Evolutionary conservation across 2,113 vertebrate genomes (phyloP).

Genomic region (Catagonus wagneri): DNA sequence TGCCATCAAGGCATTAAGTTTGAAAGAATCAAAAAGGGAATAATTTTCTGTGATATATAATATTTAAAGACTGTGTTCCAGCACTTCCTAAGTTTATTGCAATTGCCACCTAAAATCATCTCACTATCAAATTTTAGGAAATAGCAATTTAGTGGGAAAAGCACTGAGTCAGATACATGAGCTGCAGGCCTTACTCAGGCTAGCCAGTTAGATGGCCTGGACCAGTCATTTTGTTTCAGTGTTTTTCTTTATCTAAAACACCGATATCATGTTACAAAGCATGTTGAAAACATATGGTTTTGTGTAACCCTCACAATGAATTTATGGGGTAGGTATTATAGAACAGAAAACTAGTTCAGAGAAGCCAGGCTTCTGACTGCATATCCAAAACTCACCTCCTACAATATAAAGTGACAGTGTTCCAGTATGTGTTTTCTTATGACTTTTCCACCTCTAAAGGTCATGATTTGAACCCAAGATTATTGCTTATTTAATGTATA

Average conservation of each 20-base stretch:
- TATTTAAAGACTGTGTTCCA: slow-evolving; percentile 29
- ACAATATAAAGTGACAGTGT: background rate
- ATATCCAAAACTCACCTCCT: slow-evolving; percentile 33
- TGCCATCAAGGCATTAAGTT: background rate
- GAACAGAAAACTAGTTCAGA: slow-evolving; percentile 52
- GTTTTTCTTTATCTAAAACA: slow-evolving; percentile 9
- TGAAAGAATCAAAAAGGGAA: slow-evolving; percentile 20
- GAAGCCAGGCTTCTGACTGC: background rate
- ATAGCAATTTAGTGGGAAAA: slow-evolving; percentile 41
- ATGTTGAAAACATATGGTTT: slow-evolving; percentile 11
- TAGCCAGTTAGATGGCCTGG: background rate
- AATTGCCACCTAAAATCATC: slow-evolving; percentile 54
- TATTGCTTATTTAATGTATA: slow-evolving; percentile 6
- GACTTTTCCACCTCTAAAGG: background rate
- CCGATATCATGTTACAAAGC: background rate
- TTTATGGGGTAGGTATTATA: background rate
- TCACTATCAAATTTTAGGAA: slow-evolving; percentile 41
- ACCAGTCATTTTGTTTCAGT: slow-evolving; percentile 18
- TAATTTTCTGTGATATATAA: slow-evolving; percentile 34
- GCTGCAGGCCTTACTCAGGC: background rate
- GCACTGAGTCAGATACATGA: background rate
- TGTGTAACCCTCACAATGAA: background rate
- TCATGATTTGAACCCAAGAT: slow-evolving; percentile 27
- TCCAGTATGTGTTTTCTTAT: background rate
- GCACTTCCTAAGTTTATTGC: slow-evolving; percentile 39